Evolutionary conservation across 2,888 invertebrate species (phyloP).

Genomic region (Agonopterix arenella): DNA sequence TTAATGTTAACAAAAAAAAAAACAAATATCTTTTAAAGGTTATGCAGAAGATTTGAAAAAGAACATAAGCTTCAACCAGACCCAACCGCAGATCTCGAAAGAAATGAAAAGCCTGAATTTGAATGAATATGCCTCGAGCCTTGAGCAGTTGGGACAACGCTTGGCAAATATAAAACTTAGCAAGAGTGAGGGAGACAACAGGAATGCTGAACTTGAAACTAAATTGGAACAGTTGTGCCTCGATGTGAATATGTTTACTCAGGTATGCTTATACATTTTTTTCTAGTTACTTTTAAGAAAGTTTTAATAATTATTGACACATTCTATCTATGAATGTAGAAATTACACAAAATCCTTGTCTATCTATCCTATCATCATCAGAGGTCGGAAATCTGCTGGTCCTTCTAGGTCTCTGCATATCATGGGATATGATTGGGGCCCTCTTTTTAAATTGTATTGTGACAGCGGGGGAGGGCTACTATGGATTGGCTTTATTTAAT

Average conservation of each 20-base stretch:
- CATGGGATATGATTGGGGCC: too few relatives aligned
- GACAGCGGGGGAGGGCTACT: too few relatives aligned
- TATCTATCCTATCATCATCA: too few relatives aligned
- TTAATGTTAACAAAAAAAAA: too few relatives aligned
- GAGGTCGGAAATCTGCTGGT: too few relatives aligned
- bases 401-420: too few relatives aligned
- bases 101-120: slow-evolving; percentile 30
- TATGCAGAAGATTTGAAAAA: slow-evolving; percentile 53
- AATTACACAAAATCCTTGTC: too few relatives aligned
- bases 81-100: slow-evolving; percentile 13
- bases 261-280: slow-evolving; percentile 28
- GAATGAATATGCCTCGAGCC: slow-evolving; percentile 43
- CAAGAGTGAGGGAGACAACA: slow-evolving; percentile 26
- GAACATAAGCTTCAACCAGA: slow-evolving; percentile 23
- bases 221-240: slow-evolving; percentile 47
- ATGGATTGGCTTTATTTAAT: too few relatives aligned
- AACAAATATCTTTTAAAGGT: slow-evolving; percentile 1
- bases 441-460: too few relatives aligned
- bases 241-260: slow-evolving; percentile 54
- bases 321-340: too few relatives aligned
- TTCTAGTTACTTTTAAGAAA: too few relatives aligned
- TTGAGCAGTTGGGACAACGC: slow-evolving; percentile 54
- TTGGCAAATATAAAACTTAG: slow-evolving; percentile 43
- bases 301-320: too few relatives aligned
- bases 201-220: slow-evolving; percentile 43